Percentiles rank a stretch among this genome's conserved stretches.
Conservation (phyloP, 2,888 invertebrate species). For the Pelosia muscerda region DNA sequence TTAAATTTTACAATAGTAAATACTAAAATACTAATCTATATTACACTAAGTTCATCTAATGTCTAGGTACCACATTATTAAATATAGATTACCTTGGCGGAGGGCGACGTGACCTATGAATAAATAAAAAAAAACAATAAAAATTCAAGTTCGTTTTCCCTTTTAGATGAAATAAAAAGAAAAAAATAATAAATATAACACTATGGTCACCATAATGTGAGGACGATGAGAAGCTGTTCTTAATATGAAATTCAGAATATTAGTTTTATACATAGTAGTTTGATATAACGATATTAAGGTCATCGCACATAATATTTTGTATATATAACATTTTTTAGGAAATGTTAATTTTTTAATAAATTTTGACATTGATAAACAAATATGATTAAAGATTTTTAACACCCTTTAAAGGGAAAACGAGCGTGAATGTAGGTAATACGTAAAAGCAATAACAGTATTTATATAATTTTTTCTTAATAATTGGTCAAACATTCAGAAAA, state of each 20-base stretch:
- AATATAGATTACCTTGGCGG: slow-evolving; percentile 23
- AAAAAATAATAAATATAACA: slow-evolving; percentile 5
- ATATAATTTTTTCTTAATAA: not conserved
- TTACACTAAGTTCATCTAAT: not conserved
- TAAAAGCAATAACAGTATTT: slow-evolving; percentile 6
- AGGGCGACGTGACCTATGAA: slow-evolving; percentile 18
- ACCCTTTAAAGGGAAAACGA: slow-evolving; percentile 26
- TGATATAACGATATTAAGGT: not conserved
- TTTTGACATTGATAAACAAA: not conserved
- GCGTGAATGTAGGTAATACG: slow-evolving; percentile 22
- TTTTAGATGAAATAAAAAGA: slow-evolving; percentile 11
- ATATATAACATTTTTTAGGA: not conserved
- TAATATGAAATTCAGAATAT: not conserved
- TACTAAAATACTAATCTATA: not conserved
- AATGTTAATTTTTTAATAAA: not conserved
- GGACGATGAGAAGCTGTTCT: slow-evolving; percentile 20
- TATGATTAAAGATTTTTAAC: slow-evolving; percentile 4
- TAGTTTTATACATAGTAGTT: not conserved
- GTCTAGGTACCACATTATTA: slow-evolving; percentile 2
- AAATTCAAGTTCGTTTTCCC: slow-evolving; percentile 40
- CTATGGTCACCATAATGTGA: not conserved
- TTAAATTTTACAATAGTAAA: not conserved
- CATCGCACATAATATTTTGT: not conserved
- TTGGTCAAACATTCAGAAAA: slow-evolving; percentile 2
- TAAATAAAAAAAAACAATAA: slow-evolving; percentile 27